Conservation (phyloP, 2,797 vertebrate genomes). For the Eremophila alpestris region DNA sequence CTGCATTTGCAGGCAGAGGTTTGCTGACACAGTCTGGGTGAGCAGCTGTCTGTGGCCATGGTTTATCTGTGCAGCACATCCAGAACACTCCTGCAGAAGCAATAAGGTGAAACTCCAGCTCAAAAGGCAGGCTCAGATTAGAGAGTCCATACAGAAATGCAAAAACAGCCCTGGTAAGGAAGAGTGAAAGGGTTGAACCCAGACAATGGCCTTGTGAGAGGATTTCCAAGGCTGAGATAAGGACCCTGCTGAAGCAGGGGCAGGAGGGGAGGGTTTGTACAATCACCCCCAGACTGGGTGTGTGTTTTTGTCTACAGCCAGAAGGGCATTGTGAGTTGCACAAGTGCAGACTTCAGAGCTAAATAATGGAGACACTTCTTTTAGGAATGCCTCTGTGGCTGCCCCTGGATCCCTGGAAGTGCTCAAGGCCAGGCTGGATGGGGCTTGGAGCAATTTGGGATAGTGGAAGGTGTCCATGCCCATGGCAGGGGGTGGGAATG, state of each 20-base stretch:
- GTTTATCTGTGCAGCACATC: not conserved
- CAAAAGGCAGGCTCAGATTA: not conserved
- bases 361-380: not conserved
- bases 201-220: not conserved
- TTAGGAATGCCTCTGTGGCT: not conserved
- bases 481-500: not conserved
- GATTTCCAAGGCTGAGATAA: not conserved
- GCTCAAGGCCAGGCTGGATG: accelerated
- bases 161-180: not conserved
- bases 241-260: not conserved
- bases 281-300: not conserved
- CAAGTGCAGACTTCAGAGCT: not conserved
- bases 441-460: not conserved
- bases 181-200: not conserved
- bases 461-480: not conserved
- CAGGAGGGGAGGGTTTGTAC: accelerated
- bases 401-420: not conserved
- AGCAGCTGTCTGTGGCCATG: not conserved
- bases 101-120: not conserved
- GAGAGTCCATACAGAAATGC: not conserved
- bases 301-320: not conserved
- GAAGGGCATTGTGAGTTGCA: not conserved
- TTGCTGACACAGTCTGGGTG: not conserved
- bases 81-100: not conserved
- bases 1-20: not conserved